Percentiles rank a stretch among this genome's conserved stretches.
Conservation (phyloP, 1,140 invertebrate species). For the Delia radicum region DNA sequence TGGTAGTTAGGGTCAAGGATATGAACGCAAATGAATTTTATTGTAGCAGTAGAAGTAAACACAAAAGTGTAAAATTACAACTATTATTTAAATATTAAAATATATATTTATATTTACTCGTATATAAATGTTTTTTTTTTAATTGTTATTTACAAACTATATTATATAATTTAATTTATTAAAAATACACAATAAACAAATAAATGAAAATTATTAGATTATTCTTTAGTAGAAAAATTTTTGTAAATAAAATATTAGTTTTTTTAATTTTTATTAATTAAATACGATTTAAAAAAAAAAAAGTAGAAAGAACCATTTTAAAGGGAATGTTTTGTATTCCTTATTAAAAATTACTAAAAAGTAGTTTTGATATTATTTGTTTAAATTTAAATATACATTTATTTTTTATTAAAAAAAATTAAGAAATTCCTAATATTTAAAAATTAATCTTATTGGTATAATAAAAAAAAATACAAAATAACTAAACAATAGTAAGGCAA, state of each 20-base stretch:
- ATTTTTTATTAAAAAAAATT: too few species aligned
- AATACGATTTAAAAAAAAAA: too few species aligned
- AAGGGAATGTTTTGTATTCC: not conserved
- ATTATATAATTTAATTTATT: not conserved
- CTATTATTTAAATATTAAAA: not conserved
- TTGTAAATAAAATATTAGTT: not conserved
- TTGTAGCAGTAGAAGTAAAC: not conserved
- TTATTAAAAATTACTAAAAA: not conserved
- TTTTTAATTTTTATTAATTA: not conserved
- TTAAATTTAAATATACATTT: not conserved
- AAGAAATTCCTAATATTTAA: not conserved
- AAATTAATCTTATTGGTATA: not conserved
- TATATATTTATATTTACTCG: slow-evolving; percentile 12
- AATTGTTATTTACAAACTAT: slow-evolving; percentile 1
- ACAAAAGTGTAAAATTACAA: not conserved
- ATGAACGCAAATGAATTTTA: not conserved
- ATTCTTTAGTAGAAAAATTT: too few species aligned
- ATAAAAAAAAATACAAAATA: not conserved
- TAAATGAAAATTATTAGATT: not conserved
- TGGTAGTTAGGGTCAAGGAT: not conserved
- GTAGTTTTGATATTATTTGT: not conserved
- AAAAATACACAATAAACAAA: not conserved
- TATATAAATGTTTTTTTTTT: not conserved
- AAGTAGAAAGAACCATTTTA: too few species aligned
- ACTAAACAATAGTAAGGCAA: not conserved